phyloP scores from a whole-genome alignment of 2,113 vertebrate species.

The Hypanus sabinus region DNA sequence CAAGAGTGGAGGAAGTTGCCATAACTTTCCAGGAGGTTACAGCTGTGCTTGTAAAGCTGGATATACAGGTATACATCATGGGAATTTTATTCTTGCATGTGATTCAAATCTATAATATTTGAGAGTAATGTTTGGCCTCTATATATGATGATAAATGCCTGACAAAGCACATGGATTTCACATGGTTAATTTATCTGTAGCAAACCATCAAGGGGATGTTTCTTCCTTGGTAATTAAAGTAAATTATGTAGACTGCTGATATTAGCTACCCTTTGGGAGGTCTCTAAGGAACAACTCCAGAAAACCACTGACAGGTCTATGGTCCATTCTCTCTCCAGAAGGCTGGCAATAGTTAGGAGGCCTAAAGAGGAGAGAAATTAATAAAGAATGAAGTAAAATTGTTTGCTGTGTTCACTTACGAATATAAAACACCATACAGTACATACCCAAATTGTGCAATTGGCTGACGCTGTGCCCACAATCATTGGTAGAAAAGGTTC shows the following conservation, averaged over 20 bases:
- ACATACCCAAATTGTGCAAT: no score
- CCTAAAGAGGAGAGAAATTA: no score
- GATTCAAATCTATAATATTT: not conserved
- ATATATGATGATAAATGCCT: not conserved
- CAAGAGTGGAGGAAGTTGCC: constrained; percentile 82
- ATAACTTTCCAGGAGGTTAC: constrained; percentile 91
- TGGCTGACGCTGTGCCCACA: no score
- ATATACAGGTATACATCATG: constrained; percentile 72
- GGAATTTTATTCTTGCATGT: not conserved
- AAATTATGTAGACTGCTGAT: not conserved
- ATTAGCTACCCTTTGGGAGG: not conserved
- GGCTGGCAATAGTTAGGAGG: no score
- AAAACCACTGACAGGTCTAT: not conserved
- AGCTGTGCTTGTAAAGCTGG: constrained; percentile 86
- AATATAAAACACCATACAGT: no score
- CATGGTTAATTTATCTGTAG: not conserved
- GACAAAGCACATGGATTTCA: not conserved
- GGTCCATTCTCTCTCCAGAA: no score
- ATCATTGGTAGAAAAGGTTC: no score
- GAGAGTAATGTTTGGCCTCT: not conserved
- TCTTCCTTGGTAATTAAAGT: not conserved
- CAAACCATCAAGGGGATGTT: not conserved
- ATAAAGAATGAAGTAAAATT: no score
- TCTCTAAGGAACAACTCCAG: not conserved
- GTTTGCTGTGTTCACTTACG: no score